These are phyloP conservation scores for Montipora capricornis DNA, from an alignment of 64 coral and sea anemone genomes.

Conservation along the genomic window DNA sequence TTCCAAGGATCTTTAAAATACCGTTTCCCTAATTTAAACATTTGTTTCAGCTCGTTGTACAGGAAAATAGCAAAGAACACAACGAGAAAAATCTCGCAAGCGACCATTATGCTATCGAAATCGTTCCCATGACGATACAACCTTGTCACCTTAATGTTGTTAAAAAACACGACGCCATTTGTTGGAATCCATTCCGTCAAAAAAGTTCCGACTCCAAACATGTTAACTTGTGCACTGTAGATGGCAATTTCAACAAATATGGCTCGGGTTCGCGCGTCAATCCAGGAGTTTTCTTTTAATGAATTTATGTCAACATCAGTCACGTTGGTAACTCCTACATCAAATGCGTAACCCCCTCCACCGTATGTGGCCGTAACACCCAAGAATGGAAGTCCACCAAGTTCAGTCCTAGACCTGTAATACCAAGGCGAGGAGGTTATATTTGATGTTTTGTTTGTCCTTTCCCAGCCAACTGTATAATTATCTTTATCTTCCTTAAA, in stretches of 20 bases:
- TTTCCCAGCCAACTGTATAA: slow-evolving; percentile 56
- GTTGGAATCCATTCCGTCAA: slow-evolving; percentile 92
- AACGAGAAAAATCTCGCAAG: slow-evolving; percentile 78
- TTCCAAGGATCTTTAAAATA: slow-evolving; percentile 91
- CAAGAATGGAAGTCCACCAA: slow-evolving; percentile 46
- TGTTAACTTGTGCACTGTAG: slow-evolving; percentile 89
- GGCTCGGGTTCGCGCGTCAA: slow-evolving; percentile 78
- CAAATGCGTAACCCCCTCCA: slow-evolving; percentile 63
- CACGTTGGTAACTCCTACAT: slow-evolving; percentile 22
- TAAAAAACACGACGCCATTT: slow-evolving; percentile 81
- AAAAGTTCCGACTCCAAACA: slow-evolving; percentile 89
- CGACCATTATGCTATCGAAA: slow-evolving; percentile 43
- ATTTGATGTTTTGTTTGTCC: not conserved
- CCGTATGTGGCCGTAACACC: slow-evolving; percentile 64
- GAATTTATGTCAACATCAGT: slow-evolving; percentile 10
- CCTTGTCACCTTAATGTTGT: slow-evolving; percentile 82
- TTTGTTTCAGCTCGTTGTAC: slow-evolving; percentile 76
- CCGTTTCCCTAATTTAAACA: slow-evolving; percentile 54
- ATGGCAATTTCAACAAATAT: slow-evolving; percentile 87
- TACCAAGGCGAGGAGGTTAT: slow-evolving; percentile 37
- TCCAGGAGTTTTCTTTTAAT: slow-evolving; percentile 77
- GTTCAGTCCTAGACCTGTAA: slow-evolving; percentile 46
- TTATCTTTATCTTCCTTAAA: slow-evolving; percentile 65
- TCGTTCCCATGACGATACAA: slow-evolving; percentile 65
- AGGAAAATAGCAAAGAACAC: slow-evolving; percentile 71